Base-by-base conservation (phyloP, 1,140 invertebrate species). In the Conopomorpha cramerella region DNA sequence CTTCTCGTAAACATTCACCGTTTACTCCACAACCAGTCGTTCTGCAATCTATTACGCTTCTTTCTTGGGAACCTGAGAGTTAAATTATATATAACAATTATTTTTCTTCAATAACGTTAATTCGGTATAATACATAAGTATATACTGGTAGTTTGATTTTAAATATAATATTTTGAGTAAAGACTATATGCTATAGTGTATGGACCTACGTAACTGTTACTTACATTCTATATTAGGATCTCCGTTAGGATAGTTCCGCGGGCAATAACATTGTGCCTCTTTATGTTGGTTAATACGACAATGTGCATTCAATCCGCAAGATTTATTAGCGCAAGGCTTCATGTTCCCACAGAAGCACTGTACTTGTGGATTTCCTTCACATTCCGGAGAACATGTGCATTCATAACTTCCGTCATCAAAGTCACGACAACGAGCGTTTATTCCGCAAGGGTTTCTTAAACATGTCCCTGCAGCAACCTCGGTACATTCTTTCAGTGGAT, bases 161-260 rank as follows among this genome's bases (percentile, higher is more conserved):
- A n/a, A n/a, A n/a, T n/a, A n/a, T n/a, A n/a, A n/a, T n/a, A n/a
- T n/a, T n/a, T n/a, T n/a, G n/a, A n/a, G n/a, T n/a, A n/a, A n/a
- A n/a, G n/a, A n/a, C n/a, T n/a, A n/a, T n/a, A n/a, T n/a, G n/a
- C n/a, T n/a, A n/a, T n/a, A n/a, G n/a, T n/a, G n/a, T 13, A 13
- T 13, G 3, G 28, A 11, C 28, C 15, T n/a, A 23, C 25, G 14
- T 25, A 38, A 40, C 27, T 40, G 35, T 48, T 43, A 67, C 83
- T 85, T 82, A 93, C 92, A 95, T 83, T 90, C 84, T 45, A 87
- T 83, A 46, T 87, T 85, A 8, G 92, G 90, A 82, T 96, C 89
- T 27, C 93, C 93, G 32, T 85, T 80, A 16, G 91, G 91, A 67
- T 84, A 90, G 50, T 86, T 85, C 10, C 84, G 66, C 28, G 91